phyloP scores from a whole-genome alignment of 1,140 invertebrate species.

The Pogonomyrmex californicus region DNA sequence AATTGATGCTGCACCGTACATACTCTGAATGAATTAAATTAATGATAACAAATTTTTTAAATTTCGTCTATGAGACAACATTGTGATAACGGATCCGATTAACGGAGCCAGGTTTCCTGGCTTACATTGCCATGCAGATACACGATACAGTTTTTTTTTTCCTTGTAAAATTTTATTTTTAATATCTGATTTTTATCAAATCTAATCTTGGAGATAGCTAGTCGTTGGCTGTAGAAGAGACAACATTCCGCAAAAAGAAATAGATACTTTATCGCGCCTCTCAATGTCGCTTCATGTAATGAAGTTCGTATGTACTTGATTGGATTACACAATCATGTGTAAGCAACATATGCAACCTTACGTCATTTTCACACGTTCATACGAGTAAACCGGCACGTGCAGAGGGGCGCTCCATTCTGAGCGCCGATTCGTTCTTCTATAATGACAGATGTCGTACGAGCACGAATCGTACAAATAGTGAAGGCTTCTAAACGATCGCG shows the following conservation, averaged over 20 bases:
- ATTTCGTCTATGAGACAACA: not conserved
- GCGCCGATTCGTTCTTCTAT: conserved; percentile 3
- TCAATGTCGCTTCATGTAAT: conserved; percentile 16
- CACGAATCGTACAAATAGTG: conserved; percentile 8
- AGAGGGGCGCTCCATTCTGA: not conserved
- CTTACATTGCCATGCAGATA: not conserved
- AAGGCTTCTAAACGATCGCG: not conserved
- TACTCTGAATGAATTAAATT: not conserved
- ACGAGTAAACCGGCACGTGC: conserved; percentile 16
- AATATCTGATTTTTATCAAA: not conserved
- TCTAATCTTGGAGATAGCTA: conserved; percentile 11
- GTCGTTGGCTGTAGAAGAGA: not conserved
- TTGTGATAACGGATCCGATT: not conserved
- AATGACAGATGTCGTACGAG: conserved; percentile 4
- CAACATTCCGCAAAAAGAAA: not conserved
- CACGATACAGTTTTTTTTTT: not conserved
- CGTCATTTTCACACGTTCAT: not conserved
- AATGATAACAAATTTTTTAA: not conserved
- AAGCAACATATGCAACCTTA: conserved; percentile 3
- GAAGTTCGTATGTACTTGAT: not conserved
- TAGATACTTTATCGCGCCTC: not conserved
- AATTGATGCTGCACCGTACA: not conserved
- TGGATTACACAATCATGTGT: not conserved
- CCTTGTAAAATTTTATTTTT: not conserved
- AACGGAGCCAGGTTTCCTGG: not conserved